A percentile compares a stretch with the other conserved stretches of the same genome.
Conservation (phyloP, 2,888 invertebrate genomes). For the Mythimna ferrago region DNA sequence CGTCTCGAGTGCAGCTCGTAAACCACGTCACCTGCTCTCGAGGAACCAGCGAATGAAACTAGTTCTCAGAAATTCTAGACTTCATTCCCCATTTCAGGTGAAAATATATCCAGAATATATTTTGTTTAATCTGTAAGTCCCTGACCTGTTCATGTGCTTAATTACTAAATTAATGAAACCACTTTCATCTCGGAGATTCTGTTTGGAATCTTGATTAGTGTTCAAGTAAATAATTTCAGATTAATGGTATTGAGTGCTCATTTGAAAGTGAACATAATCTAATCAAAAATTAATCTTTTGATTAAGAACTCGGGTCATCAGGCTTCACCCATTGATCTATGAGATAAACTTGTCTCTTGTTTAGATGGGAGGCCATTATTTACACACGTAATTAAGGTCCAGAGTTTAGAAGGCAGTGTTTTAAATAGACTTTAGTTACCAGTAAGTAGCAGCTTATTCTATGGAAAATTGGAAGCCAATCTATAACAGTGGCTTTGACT, state of each 20-base stretch:
- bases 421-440: conserved; percentile 1
- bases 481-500: background rate
- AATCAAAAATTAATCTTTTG: background rate
- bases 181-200: conserved; percentile 53
- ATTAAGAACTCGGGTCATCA: background rate
- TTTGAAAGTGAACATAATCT: conserved; percentile 12
- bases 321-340: conserved; percentile 17
- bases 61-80: conserved; percentile 64
- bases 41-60: conserved; percentile 61
- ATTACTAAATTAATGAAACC: conserved; percentile 53
- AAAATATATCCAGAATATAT: conserved; percentile 60
- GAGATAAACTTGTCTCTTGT: background rate
- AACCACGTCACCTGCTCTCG: conserved; percentile 72
- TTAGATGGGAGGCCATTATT: conserved; percentile 19
- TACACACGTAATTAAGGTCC: conserved; percentile 14
- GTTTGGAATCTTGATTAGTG: conserved; percentile 39
- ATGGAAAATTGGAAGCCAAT: background rate
- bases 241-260: conserved; percentile 12
- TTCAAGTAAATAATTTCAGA: conserved; percentile 30
- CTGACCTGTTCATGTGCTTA: conserved; percentile 30
- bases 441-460: background rate
- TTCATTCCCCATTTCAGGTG: conserved; percentile 53
- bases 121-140: conserved; percentile 42
- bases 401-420: conserved; percentile 23
- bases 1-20: conserved; percentile 76